phyloP scores from a whole-genome alignment of 2,888 invertebrate genomes.

The Leptopterna dolabrata region DNA sequence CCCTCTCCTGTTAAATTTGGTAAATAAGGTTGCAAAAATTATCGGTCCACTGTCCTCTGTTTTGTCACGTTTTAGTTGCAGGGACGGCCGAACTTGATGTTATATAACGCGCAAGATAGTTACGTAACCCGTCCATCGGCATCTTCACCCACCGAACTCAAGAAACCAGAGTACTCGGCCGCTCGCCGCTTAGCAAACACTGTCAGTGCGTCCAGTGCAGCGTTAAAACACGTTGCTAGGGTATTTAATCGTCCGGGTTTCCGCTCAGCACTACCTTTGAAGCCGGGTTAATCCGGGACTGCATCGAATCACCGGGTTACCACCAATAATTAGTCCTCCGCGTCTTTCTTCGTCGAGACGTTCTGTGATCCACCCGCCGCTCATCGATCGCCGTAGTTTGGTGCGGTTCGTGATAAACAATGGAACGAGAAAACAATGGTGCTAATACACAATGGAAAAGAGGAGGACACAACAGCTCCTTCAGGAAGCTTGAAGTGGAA shows the following conservation, averaged over 20 bases:
- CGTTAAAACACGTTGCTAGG: neutral
- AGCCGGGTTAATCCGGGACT: neutral
- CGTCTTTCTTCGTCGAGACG: neutral
- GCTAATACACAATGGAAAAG: slow-evolving; percentile 18
- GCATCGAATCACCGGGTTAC: neutral
- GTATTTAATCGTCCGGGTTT: neutral
- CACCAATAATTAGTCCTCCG: neutral
- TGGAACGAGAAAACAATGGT: slow-evolving; percentile 2
- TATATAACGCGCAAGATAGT: neutral
- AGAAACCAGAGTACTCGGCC: neutral
- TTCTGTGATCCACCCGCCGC: neutral
- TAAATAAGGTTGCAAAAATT: too few species aligned
- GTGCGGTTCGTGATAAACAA: neutral
- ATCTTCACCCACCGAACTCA: neutral
- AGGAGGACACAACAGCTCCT: neutral
- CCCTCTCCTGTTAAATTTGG: too few species aligned
- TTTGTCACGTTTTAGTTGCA: neutral
- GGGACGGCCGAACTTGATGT: neutral
- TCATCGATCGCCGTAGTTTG: neutral
- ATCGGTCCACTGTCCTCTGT: neutral
- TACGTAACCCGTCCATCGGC: neutral
- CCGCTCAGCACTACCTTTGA: neutral
- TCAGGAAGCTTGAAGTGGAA: slow-evolving; percentile 46
- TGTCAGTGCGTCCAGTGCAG: neutral
- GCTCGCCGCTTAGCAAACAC: neutral